Base-by-base conservation (phyloP, 2,888 invertebrate genomes). In the Drosophila helvetica region DNA sequence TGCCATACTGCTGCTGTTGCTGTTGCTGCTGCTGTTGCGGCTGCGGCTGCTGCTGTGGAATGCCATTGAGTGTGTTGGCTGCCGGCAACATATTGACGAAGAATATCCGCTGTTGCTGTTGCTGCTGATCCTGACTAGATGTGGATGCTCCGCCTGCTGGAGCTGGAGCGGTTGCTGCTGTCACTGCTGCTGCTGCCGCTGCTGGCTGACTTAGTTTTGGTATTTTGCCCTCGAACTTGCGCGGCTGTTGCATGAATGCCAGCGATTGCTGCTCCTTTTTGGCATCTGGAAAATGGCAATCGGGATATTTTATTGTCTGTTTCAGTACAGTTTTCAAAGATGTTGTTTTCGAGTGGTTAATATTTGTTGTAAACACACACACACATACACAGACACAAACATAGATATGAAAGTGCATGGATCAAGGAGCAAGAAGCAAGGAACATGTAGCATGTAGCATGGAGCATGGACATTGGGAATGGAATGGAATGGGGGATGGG, bases 181-280 rank as follows among this genome's bases (percentile, higher is more conserved):
- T 25, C 68, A 3, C 22, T 22, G 22, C 5, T 0, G 1, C 22
- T 22, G 70, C 53, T 59, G 65, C 27, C 62, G 73, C 62, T 75
- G 82, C 47, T 65, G 77, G 75, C 18, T 80, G 91, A 85, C 88
- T 90, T 74, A 91, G 78, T 79, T 90, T 91, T 79, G 92, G 92
- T 82, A 92, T 92, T 87, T 91, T 92, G 33, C 92, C 92, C 73
- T 92, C 92, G 68, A 92, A 92, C 86, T 92, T 92, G 45, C 92
- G 91, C 17, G 87, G 77, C 56, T 90, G 89, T 81, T 89, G 90
- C 77, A 91, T 89, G 55, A 92, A 90, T 68, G 90, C 89, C 72
- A 92, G 80, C 66, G 88, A 82, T 33, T 89, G 91, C 79, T 89
- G 88, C 30, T 75, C 75, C 80, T 88, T 87, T 69, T 83, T 88